A percentile compares a stretch with the other conserved stretches of the same genome.
Conservation (phyloP, 1,140 invertebrate genomes). For the Zaprionus gabonicus region DNA sequence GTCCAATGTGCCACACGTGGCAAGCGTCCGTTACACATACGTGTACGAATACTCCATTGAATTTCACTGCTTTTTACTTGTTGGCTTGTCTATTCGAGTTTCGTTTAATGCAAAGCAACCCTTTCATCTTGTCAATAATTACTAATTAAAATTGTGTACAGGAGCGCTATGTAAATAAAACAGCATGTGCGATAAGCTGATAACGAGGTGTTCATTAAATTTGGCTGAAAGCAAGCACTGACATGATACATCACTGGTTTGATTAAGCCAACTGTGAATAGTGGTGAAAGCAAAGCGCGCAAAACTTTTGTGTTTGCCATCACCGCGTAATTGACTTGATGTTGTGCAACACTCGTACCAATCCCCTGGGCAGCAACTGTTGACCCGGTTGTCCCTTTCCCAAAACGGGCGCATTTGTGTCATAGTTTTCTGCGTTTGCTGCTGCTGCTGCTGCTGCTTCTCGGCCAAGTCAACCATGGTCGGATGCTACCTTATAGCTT, state of each 20-base stretch:
- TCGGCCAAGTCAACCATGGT: slow-evolving; percentile 29
- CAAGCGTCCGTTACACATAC: not conserved
- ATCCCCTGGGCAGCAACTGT: slow-evolving; percentile 14
- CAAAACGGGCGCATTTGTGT: slow-evolving; percentile 36
- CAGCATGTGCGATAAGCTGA: not conserved
- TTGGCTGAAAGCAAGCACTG: slow-evolving; percentile 30
- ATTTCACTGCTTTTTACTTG: not conserved
- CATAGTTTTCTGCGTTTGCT: slow-evolving; percentile 57
- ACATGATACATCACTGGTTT: slow-evolving; percentile 50
- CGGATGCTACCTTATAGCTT: slow-evolving; percentile 61
- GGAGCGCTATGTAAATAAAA: slow-evolving; percentile 12
- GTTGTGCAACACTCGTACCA: slow-evolving; percentile 55
- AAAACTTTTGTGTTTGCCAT: slow-evolving; percentile 50
- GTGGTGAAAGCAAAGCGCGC: slow-evolving; percentile 43
- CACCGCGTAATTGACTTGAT: slow-evolving; percentile 74
- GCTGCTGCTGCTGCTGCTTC: not conserved
- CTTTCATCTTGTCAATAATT: slow-evolving; percentile 3
- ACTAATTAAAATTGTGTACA: slow-evolving; percentile 19
- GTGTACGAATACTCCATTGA: not conserved
- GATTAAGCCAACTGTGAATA: slow-evolving; percentile 62
- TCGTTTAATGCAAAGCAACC: not conserved
- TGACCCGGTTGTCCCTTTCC: not conserved
- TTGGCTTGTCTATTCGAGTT: not conserved
- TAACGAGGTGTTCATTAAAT: slow-evolving; percentile 22
- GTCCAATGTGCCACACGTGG: slow-evolving; percentile 19